Evolutionary conservation across 1,140 invertebrate genomes (phyloP), one percentile per base, ranked within the genome.

Genomic region (Drosophila sproati): DNA sequence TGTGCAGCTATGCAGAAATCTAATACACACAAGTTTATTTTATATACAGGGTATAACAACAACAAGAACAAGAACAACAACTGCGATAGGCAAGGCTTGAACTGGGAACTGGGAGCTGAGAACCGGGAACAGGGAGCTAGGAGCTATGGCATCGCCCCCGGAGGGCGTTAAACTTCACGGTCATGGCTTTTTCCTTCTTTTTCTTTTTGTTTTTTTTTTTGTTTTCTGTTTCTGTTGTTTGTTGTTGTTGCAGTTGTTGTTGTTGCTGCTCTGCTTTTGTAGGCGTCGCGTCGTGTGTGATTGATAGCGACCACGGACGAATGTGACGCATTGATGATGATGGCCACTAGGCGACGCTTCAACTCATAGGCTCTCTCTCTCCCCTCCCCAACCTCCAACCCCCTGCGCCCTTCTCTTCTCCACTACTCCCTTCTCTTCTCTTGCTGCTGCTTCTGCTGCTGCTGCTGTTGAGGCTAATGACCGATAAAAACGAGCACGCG

Each of bases 161-260:
- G 88, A 91, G 89, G 88, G 80, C 88, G 89, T 91, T 91, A 81
- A 91, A 91, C 88, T 89, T 91, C 88, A 91, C 89, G 88, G 88
- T 91, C 88, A 91, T 88, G 89, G 88, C 88, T 86, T 85, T 85
- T 89, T 88, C 72, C 77, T 86, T 82, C 60, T 68, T 80, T 31
- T 31, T 41, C 47, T 50, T 75, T 73, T 57, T 2, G 20, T 20
- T 31, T 3, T 80, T 43, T 12, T 67, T 43, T 57, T 52, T 47
- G 12, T 32, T n/a, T 48, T 20, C 50, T 12, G 31, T 43, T 5
- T 57, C 10, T 45, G 28, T 8, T 47, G 34, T 45, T 31, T 12
- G 3, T 41, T 60, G 8, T 34, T 47, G 5, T 6, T 20, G 4
- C n/a, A 39, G 4, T 28, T 31, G 10, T 57, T 43, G 39, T 43